Percentiles rank a stretch among this genome's conserved stretches.
Evolutionary conservation across 2,797 vertebrate genomes (phyloP).

Genomic region (Acipenser transmontanus): DNA sequence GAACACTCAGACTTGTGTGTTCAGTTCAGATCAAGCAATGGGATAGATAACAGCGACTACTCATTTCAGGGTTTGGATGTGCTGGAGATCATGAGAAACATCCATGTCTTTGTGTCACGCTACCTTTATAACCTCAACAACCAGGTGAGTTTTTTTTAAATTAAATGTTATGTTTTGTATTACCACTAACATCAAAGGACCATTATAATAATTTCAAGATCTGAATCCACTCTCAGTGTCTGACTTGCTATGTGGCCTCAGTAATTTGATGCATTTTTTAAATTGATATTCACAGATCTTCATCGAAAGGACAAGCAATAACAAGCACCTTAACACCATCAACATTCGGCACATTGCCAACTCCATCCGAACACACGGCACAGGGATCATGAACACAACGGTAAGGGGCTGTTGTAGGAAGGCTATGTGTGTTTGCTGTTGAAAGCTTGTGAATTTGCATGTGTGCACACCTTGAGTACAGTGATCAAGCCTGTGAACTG

Average conservation of each 20-base stretch:
- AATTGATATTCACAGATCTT: constrained; percentile 73
- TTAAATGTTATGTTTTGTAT: background rate
- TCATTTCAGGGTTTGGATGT: constrained; percentile 85
- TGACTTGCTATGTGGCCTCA: background rate
- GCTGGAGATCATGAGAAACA: constrained; percentile 98
- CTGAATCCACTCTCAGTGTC: too few species aligned
- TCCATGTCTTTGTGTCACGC: constrained; percentile 95
- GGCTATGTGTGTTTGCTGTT: background rate
- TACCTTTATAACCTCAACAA: constrained; percentile 99
- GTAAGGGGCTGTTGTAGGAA: constrained; percentile 49
- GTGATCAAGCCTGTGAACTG: background rate
- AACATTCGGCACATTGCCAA: constrained; percentile 97
- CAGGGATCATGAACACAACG: constrained; percentile 98
- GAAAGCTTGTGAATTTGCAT: background rate
- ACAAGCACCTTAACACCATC: constrained; percentile 98
- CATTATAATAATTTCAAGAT: too few species aligned
- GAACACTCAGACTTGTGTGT: too few species aligned
- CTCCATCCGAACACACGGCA: constrained; percentile 95
- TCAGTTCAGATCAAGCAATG: too few species aligned
- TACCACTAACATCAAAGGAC: background rate
- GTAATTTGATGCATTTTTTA: constrained; percentile 20
- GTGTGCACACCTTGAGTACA: too few species aligned
- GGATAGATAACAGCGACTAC: too few species aligned
- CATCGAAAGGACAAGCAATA: constrained; percentile 95
- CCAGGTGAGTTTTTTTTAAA: constrained; percentile 62